These are phyloP conservation scores for Champsocephalus esox DNA, from an alignment of 2,797 vertebrate genomes.

Conservation along the genomic window DNA sequence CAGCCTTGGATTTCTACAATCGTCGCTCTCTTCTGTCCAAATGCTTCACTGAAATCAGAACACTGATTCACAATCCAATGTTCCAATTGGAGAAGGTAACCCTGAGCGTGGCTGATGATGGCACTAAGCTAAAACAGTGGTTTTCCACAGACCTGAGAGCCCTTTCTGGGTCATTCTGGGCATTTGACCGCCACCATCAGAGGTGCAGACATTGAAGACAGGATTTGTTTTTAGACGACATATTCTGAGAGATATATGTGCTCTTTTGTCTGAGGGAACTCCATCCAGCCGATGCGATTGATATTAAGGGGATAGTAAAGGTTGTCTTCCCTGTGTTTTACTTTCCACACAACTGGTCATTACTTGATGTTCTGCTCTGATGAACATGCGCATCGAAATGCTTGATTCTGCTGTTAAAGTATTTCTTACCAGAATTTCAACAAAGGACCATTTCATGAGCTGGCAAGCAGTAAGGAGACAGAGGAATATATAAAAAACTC, in stretches of 20 bases:
- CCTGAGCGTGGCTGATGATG: not conserved
- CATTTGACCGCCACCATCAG: constrained; percentile 1
- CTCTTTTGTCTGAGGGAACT: constrained; percentile 1
- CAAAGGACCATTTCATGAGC: constrained; percentile 10
- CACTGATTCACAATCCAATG: constrained; percentile 19
- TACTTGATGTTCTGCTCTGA: constrained; percentile 34
- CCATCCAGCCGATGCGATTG: constrained; percentile 14
- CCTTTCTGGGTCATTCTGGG: not conserved
- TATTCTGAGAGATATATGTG: not conserved
- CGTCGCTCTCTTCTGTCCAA: constrained; percentile 2
- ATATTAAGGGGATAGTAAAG: constrained; percentile 7
- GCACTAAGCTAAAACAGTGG: not conserved
- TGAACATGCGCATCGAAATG: constrained; percentile 24
- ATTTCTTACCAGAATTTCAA: constrained; percentile 52
- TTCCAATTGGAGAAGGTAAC: constrained; percentile 1
- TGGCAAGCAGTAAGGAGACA: not conserved
- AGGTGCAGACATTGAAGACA: not conserved
- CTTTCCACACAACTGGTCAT: constrained; percentile 24
- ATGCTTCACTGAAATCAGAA: not conserved
- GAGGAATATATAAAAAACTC: not conserved
- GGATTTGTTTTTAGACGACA: not conserved
- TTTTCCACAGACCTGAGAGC: not conserved
- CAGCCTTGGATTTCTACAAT: not conserved
- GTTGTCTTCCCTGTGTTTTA: constrained; percentile 13
- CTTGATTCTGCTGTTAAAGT: constrained; percentile 13